Percentiles rank a stretch among this genome's conserved stretches.
These are phyloP conservation scores for Chrysogorgia sp. DNA, from an alignment of 92 coral and sea anemone species.

Conservation along the genomic window DNA sequence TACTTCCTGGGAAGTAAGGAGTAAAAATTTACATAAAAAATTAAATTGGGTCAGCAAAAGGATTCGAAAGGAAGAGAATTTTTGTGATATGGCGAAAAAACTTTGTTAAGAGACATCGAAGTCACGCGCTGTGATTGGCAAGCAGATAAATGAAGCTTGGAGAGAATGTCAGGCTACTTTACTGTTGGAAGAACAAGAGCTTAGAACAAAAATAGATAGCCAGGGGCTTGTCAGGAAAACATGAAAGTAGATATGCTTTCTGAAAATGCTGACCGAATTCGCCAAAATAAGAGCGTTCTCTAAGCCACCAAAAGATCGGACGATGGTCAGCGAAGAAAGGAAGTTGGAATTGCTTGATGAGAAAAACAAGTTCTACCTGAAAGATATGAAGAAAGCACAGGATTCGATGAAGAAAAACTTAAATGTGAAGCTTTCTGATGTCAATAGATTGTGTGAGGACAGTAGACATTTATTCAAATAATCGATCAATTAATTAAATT, in stretches of 20 bases:
- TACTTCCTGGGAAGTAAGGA: too few relatives aligned
- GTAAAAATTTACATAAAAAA: too few relatives aligned
- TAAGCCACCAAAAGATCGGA: background rate
- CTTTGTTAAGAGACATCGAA: too few relatives aligned
- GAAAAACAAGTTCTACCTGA: background rate
- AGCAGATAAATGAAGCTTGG: too few relatives aligned
- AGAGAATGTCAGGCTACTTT: too few relatives aligned
- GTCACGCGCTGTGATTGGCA: too few relatives aligned
- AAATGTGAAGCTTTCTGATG: background rate
- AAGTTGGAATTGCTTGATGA: background rate
- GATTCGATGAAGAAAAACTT: slow-evolving; percentile 13
- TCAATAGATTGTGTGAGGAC: background rate
- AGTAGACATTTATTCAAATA: too few relatives aligned
- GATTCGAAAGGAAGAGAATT: too few relatives aligned
- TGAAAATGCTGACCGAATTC: background rate
- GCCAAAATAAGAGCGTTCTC: background rate
- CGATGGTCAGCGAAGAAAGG: background rate
- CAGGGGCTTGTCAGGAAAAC: background rate
- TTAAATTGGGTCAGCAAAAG: too few relatives aligned
- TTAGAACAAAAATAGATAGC: background rate
- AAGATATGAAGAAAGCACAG: background rate
- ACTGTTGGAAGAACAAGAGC: background rate
- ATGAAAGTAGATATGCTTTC: background rate
- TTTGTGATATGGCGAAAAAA: too few relatives aligned
- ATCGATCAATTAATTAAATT: too few relatives aligned